Evolutionary conservation across 2,797 vertebrate species (phyloP).

Genomic region (Prionace glauca): DNA sequence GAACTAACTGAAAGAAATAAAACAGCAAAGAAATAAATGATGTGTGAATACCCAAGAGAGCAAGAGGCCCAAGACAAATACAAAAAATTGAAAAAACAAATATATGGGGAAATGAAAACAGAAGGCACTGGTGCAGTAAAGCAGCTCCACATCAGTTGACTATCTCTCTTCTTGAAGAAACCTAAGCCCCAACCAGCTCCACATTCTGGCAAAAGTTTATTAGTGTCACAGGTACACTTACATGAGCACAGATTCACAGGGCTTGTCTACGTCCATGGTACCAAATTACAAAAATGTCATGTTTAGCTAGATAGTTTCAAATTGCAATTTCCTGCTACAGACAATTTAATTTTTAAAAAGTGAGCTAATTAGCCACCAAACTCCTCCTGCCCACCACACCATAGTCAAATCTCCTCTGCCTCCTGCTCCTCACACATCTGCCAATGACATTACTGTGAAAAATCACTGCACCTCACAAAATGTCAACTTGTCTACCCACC

Average conservation of each 20-base stretch:
- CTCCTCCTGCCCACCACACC: neutral
- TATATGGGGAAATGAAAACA: neutral
- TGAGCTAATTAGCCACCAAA: neutral
- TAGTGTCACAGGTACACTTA: no score
- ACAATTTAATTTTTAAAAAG: neutral
- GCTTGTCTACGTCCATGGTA: neutral
- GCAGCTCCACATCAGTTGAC: neutral
- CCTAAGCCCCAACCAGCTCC: neutral
- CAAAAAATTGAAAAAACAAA: neutral
- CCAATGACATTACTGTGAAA: no score
- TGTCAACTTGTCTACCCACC: neutral
- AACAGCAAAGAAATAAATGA: neutral
- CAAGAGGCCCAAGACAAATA: neutral
- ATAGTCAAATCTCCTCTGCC: neutral
- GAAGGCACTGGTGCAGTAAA: no score
- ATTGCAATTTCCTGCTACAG: neutral
- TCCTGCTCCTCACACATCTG: neutral
- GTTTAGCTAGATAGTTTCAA: neutral
- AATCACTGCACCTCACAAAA: neutral
- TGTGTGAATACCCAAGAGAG: neutral
- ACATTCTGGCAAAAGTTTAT: neutral
- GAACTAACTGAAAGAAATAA: neutral
- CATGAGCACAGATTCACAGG: neutral
- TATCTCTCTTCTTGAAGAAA: neutral
- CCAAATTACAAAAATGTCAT: neutral